Percentiles rank a stretch among this genome's conserved stretches.
Conservation (phyloP, 2,797 vertebrate genomes). For the Galaxias olidus region DNA sequence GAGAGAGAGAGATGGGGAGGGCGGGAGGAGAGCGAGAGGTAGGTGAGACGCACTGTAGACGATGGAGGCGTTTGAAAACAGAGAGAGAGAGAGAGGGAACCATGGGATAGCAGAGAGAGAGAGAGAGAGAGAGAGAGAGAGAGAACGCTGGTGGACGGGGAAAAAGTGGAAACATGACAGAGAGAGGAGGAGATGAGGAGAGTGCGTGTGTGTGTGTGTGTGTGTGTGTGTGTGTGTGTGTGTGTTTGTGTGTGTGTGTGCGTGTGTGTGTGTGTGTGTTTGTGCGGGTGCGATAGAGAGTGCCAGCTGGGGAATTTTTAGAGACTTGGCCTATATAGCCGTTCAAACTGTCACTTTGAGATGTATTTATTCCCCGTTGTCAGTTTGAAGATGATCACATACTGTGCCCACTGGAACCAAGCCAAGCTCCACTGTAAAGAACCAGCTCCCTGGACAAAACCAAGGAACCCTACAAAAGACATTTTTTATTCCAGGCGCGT, state of each 20-base stretch:
- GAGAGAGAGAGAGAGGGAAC: background rate
- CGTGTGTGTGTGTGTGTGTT: background rate
- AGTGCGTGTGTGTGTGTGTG: background rate
- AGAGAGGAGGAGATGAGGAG: background rate
- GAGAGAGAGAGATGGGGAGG: background rate
- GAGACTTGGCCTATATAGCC: slow-evolving; percentile 33
- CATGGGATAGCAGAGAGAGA: background rate
- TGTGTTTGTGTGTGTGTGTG: background rate
- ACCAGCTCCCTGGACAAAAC: too few species aligned
- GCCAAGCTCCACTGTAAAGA: too few species aligned
- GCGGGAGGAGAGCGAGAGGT: background rate
- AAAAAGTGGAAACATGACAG: background rate
- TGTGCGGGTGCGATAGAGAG: too few species aligned
- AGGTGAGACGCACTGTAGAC: background rate
- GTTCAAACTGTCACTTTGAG: slow-evolving; percentile 16
- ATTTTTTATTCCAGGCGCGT: too few species aligned
- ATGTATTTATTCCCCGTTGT: slow-evolving; percentile 22
- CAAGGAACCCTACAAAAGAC: too few species aligned
- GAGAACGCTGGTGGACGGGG: background rate
- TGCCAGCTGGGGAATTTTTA: slow-evolving; percentile 35
- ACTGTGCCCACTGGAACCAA: too few species aligned
- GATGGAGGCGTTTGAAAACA: too few species aligned
- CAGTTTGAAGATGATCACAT: background rate
- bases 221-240: background rate
- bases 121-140: background rate